Percentiles rank a stretch among this genome's conserved stretches.
Evolutionary conservation across 64 coral and sea anemone genomes (phyloP).

Genomic region (Stichodactyla mertensii): DNA sequence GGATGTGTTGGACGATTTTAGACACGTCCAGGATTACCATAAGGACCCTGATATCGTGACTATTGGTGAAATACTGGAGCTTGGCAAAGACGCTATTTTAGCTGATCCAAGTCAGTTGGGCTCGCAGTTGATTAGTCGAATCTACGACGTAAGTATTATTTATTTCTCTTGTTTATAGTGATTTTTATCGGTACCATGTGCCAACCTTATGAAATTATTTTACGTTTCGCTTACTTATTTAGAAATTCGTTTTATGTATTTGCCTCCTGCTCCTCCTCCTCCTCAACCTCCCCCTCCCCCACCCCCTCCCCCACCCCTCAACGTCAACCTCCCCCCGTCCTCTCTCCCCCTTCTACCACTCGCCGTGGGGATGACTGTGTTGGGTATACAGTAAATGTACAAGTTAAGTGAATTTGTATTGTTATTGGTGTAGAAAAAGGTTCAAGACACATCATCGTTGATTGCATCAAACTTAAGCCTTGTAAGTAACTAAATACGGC

Average conservation of each 20-base stretch:
- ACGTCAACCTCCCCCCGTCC: too few species aligned
- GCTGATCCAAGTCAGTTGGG: slow-evolving; percentile 49
- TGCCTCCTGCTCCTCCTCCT: too few species aligned
- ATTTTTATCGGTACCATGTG: too few species aligned
- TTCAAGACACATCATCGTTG: slow-evolving; percentile 1
- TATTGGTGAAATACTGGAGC: slow-evolving; percentile 67
- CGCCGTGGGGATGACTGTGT: too few species aligned
- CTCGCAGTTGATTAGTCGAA: slow-evolving; percentile 54
- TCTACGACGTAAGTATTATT: slow-evolving; percentile 58
- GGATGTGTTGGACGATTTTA: slow-evolving; percentile 67
- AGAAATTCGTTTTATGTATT: too few species aligned
- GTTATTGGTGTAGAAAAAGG: not conserved
- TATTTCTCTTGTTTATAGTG: too few species aligned
- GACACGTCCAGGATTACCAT: slow-evolving; percentile 29
- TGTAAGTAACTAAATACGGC: not conserved
- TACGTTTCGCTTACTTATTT: too few species aligned
- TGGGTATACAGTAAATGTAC: too few species aligned
- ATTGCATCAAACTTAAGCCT: not conserved
- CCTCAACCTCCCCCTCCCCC: too few species aligned
- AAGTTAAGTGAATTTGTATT: not conserved
- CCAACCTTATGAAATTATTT: too few species aligned
- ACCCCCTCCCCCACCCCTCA: too few species aligned
- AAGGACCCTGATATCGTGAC: slow-evolving; percentile 62
- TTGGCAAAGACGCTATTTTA: slow-evolving; percentile 71
- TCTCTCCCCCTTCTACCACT: too few species aligned